These are phyloP conservation scores for Anastatus disparis DNA, from an alignment of 1,140 invertebrate genomes.

Conservation along the genomic window DNA sequence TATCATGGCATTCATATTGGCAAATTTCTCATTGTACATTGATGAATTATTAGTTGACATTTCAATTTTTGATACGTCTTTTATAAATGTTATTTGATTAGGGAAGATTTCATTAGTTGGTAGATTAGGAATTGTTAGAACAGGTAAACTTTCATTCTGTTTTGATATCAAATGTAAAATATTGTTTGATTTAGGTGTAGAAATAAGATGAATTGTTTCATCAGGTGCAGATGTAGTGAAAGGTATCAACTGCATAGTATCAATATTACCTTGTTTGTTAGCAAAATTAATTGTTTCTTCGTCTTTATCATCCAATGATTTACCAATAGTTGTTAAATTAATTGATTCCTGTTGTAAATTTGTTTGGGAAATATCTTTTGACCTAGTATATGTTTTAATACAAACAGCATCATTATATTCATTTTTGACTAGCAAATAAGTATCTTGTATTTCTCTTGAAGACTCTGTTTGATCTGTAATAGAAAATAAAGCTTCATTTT, in stretches of 20 bases:
- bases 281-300: not conserved
- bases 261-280: not conserved
- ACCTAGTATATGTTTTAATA: constrained; percentile 7
- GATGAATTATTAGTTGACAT: not conserved
- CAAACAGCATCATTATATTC: constrained; percentile 16
- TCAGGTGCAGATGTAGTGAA: constrained; percentile 1
- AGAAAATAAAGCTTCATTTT: constrained; percentile 53
- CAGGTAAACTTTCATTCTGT: constrained; percentile 54
- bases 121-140: constrained; percentile 57
- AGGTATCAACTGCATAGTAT: constrained; percentile 35
- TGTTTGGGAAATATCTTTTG: not conserved
- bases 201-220: constrained; percentile 39
- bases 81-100: constrained; percentile 54
- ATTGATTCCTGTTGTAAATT: not conserved
- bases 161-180: constrained; percentile 60
- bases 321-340: constrained; percentile 30
- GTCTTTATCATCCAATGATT: constrained; percentile 7
- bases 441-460: constrained; percentile 31
- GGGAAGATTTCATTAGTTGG: constrained; percentile 55
- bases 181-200: constrained; percentile 45
- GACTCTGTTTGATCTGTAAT: constrained; percentile 46
- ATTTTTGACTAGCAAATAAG: constrained; percentile 44
- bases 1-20: not conserved
- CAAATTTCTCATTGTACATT: not conserved
- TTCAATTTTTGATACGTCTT: constrained; percentile 19